Percentiles rank a stretch among this genome's conserved stretches.
Evolutionary conservation across 2,113 vertebrate species (phyloP).

Genomic region (Egretta garzetta): DNA sequence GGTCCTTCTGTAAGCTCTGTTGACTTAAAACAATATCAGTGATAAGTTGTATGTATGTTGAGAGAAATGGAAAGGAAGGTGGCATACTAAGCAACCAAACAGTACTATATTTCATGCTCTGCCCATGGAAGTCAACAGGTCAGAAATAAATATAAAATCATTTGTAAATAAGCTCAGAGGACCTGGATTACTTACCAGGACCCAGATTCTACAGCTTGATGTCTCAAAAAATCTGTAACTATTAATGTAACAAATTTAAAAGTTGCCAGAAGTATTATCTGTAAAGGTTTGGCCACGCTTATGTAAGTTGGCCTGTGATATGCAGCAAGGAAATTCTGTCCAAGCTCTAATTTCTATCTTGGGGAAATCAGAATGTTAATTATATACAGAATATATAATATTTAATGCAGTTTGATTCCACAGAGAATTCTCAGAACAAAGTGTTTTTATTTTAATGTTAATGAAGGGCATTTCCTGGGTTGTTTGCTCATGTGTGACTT

Average conservation of each 20-base stretch:
- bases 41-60: background rate
- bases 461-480: background rate
- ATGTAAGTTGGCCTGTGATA: background rate
- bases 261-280: background rate
- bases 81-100: background rate
- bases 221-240: background rate
- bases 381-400: background rate
- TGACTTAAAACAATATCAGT: background rate
- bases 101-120: background rate
- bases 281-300: background rate
- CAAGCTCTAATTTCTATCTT: background rate
- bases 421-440: background rate
- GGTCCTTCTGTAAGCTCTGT: background rate
- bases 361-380: background rate
- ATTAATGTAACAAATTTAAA: background rate
- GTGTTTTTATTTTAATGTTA: background rate
- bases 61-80: background rate
- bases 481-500: background rate
- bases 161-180: background rate
- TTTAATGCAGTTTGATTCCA: background rate
- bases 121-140: background rate
- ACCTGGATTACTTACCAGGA: background rate
- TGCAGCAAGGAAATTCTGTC: background rate
- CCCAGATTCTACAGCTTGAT: background rate
- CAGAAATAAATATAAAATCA: background rate